Evolutionary conservation across 2,888 invertebrate genomes (phyloP).

Genomic region (Spicauda simplicius): DNA sequence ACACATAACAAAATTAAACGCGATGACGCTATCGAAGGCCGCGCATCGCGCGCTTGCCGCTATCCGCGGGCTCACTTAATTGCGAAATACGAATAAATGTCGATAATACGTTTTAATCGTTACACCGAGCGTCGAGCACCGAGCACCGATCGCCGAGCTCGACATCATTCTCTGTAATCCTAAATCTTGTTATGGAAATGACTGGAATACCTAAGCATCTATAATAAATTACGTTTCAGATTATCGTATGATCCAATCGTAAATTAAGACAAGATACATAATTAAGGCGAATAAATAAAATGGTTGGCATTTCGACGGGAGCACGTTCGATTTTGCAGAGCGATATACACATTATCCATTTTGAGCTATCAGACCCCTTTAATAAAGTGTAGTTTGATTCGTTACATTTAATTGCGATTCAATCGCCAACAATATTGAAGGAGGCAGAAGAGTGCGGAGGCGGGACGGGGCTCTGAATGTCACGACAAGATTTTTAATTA

Average conservation of each 20-base stretch:
- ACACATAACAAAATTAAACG: conserved; percentile 80
- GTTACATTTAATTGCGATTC: conserved; percentile 83
- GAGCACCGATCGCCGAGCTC: conserved; percentile 58
- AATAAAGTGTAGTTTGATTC: conserved; percentile 83
- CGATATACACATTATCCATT: conserved; percentile 69
- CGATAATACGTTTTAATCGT: conserved; percentile 79
- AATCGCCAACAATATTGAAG: conserved; percentile 83
- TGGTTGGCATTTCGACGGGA: conserved; percentile 85
- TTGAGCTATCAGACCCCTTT: conserved; percentile 79
- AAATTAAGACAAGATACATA: conserved; percentile 86
- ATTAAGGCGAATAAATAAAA: conserved; percentile 85
- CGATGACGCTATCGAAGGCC: conserved; percentile 80
- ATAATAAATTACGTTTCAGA: conserved; percentile 82
- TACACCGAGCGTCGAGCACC: conserved; percentile 58
- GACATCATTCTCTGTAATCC: conserved; percentile 74
- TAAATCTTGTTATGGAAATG: conserved; percentile 83
- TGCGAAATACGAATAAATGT: conserved; percentile 78
- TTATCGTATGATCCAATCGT: conserved; percentile 85
- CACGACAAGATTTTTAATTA: conserved; percentile 86
- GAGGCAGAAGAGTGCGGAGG: conserved; percentile 77
- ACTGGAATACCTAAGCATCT: conserved; percentile 80
- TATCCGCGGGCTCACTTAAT: conserved; percentile 69
- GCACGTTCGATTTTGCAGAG: conserved; percentile 79
- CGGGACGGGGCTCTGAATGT: conserved; percentile 81
- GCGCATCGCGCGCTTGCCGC: conserved; percentile 63